Base-by-base conservation (phyloP, 1,140 invertebrate species). In the Drosophila truncata region DNA sequence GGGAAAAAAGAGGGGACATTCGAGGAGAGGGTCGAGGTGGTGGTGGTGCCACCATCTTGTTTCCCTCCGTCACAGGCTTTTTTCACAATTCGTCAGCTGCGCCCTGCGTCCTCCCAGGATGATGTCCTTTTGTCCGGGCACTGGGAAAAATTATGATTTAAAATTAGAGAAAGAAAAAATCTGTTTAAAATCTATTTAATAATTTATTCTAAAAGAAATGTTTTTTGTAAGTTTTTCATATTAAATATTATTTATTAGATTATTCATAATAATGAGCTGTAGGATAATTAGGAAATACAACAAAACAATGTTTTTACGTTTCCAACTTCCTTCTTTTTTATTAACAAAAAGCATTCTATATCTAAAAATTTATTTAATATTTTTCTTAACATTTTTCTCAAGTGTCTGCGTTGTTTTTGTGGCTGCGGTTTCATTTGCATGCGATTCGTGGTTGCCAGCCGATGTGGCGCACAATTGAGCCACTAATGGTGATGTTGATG, bases 31-130 rank as follows among this genome's bases (percentile, higher is more conserved):
- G 50, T n/a, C 27, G n/a, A 5, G 44, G 20, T 20, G n/a, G 27
- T 29, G 65, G 59, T 65, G 66, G 66, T 54, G 62, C 62, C 80
- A 78, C 70, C 80, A 82, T 78, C 75, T 82, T 80, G 76, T 59
- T 64, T 71, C 42, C 67, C 42, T 74, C 41, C 47, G 64, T 72
- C 81, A 54, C 50, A 55, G 67, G 76, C 64, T 90, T 82, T 88
- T 91, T 84, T 91, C 78, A 91, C 85, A 91, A 91, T 90, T 90
- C 86, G 86, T 90, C 85, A 90, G 85, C 86, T 90, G 86, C 85
- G 85, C 78, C 84, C 69, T 71, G 6, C 44, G 58, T 44, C 54
- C 80, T 66, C 54, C 35, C 54, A 72, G 74, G 52, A 78, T 70
- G 79, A 82, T 47, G 77, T 80, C 60, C 73, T 75, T 80, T 77